Evolutionary conservation across 2,797 vertebrate genomes (phyloP), one percentile per base, ranked within the genome.

Genomic region (Peromyscus attwateri): DNA sequence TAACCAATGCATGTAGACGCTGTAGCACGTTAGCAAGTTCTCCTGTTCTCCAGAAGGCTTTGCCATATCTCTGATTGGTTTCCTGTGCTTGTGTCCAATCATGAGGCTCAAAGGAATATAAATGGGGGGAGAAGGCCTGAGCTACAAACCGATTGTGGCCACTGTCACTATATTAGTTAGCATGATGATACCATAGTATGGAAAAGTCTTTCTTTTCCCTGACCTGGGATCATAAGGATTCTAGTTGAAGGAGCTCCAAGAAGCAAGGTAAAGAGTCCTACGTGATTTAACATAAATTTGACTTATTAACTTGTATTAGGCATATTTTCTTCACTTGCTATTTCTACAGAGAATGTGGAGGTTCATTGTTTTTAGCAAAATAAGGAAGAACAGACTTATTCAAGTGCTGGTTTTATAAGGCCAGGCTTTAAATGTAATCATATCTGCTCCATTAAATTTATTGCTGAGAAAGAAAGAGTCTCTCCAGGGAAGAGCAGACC

Each of bases 71-170:
- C 6, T 46, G n/a, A 49, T 37, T 31, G 40, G 16, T 79, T 89
- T 80, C 46, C 62, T 95, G 13, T 62, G 27, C 43, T 77, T 87
- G 29, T 68, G 31, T 73, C 46, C 31, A 64, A 17, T 87, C 46
- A 81, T 14, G 9, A 84, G 46, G 37, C 57, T 95, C 76, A 91
- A 95, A 92, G 62, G 17, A 83, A 75, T 83, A n/a, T 68, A 71
- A 88, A 12, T 1, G 19, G 64, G 2, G 2, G 14, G 55, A 92
- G 29, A 94, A 40, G 29, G 12, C 9, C 2, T 82, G 49, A 70
- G 14, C 62, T 80, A 80, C 73, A 84, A 76, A 40, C 21, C 1
- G 29, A 73, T 10, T 12, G 14, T 80, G 62, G n/a, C 16, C 27
- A 23, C 34, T n/a, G 9, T 31, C 49, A 49, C 4, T 43, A n/a